phyloP scores from a whole-genome alignment of 92 coral and sea anemone genomes.

The Pocillopora grandis region DNA sequence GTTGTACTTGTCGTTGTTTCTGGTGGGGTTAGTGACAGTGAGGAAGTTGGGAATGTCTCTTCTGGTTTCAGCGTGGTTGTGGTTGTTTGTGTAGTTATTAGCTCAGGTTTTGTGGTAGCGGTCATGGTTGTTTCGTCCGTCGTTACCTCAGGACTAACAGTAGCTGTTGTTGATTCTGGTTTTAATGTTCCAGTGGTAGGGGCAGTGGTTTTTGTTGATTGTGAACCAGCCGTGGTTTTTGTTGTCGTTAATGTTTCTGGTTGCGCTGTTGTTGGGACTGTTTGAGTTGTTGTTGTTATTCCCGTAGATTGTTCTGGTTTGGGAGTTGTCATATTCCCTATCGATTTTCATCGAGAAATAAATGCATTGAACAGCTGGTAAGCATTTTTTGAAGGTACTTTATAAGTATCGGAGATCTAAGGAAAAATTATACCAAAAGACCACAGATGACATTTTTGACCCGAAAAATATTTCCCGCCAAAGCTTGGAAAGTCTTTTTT shows the following conservation, averaged over 20 bases:
- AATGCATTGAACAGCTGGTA: background rate
- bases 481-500: no score
- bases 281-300: background rate
- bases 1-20: background rate
- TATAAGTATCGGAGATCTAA: no score
- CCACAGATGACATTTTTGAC: no score
- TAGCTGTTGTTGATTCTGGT: background rate
- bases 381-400: background rate
- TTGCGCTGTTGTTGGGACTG: background rate
- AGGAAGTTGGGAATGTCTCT: background rate
- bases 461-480: no score
- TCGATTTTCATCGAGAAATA: background rate
- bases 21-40: background rate
- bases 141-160: background rate
- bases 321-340: slow-evolving; percentile 5
- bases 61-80: background rate
- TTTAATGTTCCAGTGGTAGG: background rate
- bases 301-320: slow-evolving; percentile 17
- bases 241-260: slow-evolving; percentile 3
- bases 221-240: background rate
- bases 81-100: background rate
- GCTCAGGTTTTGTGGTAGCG: background rate
- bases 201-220: background rate
- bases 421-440: background rate
- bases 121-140: background rate